These are phyloP conservation scores for Pan troglodytes DNA, from an alignment of 2,113 vertebrate genomes.

Conservation along the genomic window DNA sequence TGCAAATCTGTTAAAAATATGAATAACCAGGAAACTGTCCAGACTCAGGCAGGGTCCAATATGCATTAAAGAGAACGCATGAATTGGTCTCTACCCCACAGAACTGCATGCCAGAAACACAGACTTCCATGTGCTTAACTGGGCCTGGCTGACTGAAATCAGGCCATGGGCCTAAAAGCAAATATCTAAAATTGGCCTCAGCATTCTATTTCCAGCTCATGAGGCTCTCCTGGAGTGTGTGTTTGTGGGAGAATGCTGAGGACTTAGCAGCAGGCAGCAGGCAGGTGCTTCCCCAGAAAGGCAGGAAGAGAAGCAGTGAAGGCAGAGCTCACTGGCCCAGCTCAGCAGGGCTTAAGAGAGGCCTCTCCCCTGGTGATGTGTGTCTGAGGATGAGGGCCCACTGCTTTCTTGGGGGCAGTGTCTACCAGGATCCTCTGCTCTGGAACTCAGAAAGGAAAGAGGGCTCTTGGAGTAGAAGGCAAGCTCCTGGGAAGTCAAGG, in stretches of 20 bases:
- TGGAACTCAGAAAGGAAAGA: not conserved
- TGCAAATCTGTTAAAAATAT: not conserved
- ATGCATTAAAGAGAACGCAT: not conserved
- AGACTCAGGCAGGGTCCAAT: not conserved
- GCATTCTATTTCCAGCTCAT: not conserved
- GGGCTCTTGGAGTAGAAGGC: not conserved
- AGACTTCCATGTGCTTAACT: not conserved
- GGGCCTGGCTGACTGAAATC: not conserved
- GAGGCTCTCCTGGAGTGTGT: not conserved
- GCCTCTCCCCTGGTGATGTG: not conserved
- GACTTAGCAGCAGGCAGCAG: not conserved
- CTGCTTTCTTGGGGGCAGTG: not conserved
- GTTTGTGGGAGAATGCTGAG: not conserved
- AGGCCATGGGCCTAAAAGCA: not conserved
- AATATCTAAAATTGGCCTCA: not conserved
- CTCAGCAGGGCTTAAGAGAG: not conserved
- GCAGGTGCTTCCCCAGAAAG: not conserved
- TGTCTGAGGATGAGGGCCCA: not conserved
- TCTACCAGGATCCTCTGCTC: rapidly evolving
- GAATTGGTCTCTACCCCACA: not conserved
- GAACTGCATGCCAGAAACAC: not conserved
- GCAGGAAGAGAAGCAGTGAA: not conserved
- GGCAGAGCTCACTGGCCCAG: not conserved
- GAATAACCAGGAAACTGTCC: not conserved
- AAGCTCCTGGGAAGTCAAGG: not conserved